Evolutionary conservation across 37 sponge, comb jelly and placozoan genomes (phyloP), one percentile per base, ranked within the genome.

Genomic region (Lycopodina hypogea): DNA sequence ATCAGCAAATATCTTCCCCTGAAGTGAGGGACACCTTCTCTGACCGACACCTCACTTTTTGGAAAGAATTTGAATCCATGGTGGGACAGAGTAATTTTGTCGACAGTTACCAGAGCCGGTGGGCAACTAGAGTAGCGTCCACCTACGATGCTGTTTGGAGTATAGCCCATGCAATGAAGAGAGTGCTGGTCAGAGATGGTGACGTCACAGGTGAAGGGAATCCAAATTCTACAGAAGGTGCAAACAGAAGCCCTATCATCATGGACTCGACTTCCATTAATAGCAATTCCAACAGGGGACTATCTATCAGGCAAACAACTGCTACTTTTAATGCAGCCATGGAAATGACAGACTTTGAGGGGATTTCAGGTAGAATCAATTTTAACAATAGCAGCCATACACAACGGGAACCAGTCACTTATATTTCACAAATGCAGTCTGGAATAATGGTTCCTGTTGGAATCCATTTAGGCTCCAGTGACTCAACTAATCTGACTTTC

Each of bases 141-240:
- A 42, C 81, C 2, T 80, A 80, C 63, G 81, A 80, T 80, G 81
- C 81, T 28, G 71, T 80, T 41, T 80, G 81, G 81, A 29, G 24
- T 22, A 57, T 71, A 48, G 72, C 72, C 22, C n/a, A 48, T 21
- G 70, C 61, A 21, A 2, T 80, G 2, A 71, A 71, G 18, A 22
- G 1, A 9, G n/a, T 70, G 3, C 3, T 80, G 19, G 34, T 1
- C 3, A 65, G 48, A 61, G 4, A 33, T 15, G 24, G 7, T 6
- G 48, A 63, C 22, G 26, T 12, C 12, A 50, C 6, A 12, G 35
- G n/a, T 30, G 48, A 42, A 4, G 7, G 17, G 12, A 34, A 59
- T 17, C 63, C 19, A 34, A 62, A 19, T 9, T 45, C 48, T 45
- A 45, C 9, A 45, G 48, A 45, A 4, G 4, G 8, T 45, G 9